Evolutionary conservation across 2,113 vertebrate species (phyloP).

Genomic region (Bothrops jararaca): DNA sequence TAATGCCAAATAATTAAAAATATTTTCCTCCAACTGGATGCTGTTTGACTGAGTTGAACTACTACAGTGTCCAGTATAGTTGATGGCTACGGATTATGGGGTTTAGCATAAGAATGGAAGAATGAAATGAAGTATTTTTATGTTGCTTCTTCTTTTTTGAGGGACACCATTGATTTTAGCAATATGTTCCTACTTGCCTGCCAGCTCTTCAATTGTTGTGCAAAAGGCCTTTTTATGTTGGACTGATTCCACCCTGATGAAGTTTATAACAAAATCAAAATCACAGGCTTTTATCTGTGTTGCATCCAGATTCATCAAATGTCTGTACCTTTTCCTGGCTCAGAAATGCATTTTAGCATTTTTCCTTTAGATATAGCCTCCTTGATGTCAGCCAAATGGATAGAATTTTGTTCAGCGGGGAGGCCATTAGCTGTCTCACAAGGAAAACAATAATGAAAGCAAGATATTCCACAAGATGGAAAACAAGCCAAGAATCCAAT

Average conservation of each 20-base stretch:
- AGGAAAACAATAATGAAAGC: background rate
- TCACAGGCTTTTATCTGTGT: background rate
- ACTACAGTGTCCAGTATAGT: background rate
- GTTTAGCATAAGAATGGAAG: background rate
- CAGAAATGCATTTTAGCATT: background rate
- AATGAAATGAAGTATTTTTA: background rate
- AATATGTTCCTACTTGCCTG: background rate
- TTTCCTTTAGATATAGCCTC: background rate
- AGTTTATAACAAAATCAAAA: background rate
- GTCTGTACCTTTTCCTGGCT: background rate
- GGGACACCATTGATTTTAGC: background rate
- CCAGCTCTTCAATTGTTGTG: background rate
- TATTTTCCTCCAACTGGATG: background rate
- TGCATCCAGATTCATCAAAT: background rate
- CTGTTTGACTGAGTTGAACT: background rate
- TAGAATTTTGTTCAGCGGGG: background rate
- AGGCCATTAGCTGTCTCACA: background rate
- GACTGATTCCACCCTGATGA: background rate
- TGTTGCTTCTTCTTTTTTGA: background rate
- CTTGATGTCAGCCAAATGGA: background rate
- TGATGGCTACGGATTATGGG: background rate
- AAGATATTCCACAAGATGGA: background rate
- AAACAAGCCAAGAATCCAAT: background rate
- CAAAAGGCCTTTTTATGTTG: background rate
- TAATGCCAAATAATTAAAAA: background rate